Conservation (phyloP, 2,113 vertebrate genomes). For the Leiothrix lutea region DNA sequence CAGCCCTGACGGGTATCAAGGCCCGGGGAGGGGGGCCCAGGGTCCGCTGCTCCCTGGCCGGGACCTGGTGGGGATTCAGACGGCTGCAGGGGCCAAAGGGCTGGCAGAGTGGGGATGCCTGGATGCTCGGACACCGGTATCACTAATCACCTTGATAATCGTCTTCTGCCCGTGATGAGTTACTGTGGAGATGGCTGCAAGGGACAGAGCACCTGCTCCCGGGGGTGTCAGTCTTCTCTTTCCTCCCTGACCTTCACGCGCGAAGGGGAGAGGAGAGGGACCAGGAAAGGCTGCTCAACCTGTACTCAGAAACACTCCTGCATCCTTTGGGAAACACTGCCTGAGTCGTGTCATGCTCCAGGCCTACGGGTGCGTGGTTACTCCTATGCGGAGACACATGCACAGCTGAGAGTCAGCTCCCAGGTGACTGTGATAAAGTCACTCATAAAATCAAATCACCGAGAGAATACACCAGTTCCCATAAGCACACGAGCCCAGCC, state of each 20-base stretch:
- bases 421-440: not conserved
- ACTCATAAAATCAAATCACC: not conserved
- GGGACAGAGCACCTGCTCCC: not conserved
- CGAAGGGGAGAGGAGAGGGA: not conserved
- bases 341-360: rapidly evolving
- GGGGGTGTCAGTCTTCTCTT: not conserved
- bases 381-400: not conserved
- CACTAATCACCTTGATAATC: not conserved
- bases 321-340: not conserved
- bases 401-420: not conserved
- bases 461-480: not conserved
- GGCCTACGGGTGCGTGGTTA: rapidly evolving
- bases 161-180: rapidly evolving
- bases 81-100: rapidly evolving
- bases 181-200: not conserved
- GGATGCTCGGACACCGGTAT: not conserved
- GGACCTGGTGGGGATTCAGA: rapidly evolving
- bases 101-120: rapidly evolving
- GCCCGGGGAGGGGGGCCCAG: no score
- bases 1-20: rapidly evolving
- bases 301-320: not conserved
- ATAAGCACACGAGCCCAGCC: not conserved
- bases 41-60: rapidly evolving
- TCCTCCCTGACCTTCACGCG: not conserved
- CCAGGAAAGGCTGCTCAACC: not conserved